Evolutionary conservation across 2,888 invertebrate genomes (phyloP).

Genomic region (Xanthorhoe designata): DNA sequence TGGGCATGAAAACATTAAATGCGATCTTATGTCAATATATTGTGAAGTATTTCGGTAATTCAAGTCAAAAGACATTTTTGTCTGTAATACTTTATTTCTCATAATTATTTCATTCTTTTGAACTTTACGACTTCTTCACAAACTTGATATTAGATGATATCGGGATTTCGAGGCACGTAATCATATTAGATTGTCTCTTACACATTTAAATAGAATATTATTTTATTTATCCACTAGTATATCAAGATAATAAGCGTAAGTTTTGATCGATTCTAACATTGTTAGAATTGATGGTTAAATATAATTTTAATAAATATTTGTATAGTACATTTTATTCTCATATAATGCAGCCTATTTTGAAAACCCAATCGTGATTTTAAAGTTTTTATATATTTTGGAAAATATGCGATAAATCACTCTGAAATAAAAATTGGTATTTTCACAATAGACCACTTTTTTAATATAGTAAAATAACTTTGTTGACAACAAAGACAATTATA

Average conservation of each 20-base stretch:
- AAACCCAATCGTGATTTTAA: conserved; percentile 19
- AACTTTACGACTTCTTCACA: conserved; percentile 5
- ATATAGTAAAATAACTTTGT: conserved; percentile 48
- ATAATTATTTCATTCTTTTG: conserved; percentile 2
- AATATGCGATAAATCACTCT: neutral
- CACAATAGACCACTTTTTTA: conserved; percentile 40
- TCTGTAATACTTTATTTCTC: conserved; percentile 3
- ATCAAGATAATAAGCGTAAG: conserved; percentile 84
- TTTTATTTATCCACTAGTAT: conserved; percentile 71
- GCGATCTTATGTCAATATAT: neutral
- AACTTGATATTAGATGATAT: conserved; percentile 52
- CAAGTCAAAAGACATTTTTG: neutral
- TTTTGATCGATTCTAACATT: conserved; percentile 68
- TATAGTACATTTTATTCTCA: conserved; percentile 43
- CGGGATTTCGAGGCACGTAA: conserved; percentile 77
- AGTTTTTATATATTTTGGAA: neutral
- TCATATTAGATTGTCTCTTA: conserved; percentile 69
- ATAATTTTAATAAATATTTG: conserved; percentile 44
- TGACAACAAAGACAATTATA: conserved; percentile 58
- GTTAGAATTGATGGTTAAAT: conserved; percentile 62
- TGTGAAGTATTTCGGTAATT: neutral
- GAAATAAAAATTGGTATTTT: conserved; percentile 20
- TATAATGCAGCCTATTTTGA: conserved; percentile 24
- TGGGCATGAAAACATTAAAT: conserved; percentile 5
- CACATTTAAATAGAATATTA: conserved; percentile 73